These are phyloP conservation scores for Oopsacas minuta DNA, from an alignment of 37 sponge, comb jelly and placozoan species.

Conservation along the genomic window DNA sequence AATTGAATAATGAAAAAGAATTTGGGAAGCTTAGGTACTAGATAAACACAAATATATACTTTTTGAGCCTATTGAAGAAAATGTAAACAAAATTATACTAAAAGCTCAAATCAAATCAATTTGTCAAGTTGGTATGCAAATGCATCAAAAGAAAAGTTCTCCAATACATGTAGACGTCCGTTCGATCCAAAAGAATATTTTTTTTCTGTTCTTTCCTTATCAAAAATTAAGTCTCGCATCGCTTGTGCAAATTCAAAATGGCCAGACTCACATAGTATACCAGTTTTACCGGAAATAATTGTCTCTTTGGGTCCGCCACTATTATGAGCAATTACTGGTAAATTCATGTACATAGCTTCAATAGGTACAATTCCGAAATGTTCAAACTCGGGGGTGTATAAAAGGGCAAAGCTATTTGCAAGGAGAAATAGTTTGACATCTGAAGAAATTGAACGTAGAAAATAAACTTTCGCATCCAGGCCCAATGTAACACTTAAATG, in stretches of 20 bases:
- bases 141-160: conserved; percentile 66
- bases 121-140: conserved; percentile 42
- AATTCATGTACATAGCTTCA: conserved; percentile 87
- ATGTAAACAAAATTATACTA: not conserved
- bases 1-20: too few relatives aligned
- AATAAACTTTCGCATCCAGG: conserved; percentile 50
- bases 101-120: not conserved
- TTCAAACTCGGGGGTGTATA: conserved; percentile 91
- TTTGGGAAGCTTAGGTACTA: too few relatives aligned
- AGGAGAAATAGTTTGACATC: conserved; percentile 56
- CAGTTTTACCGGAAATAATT: conserved; percentile 60
- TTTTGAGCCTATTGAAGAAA: not conserved
- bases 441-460: conserved; percentile 68
- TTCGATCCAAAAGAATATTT: conserved; percentile 38
- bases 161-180: conserved; percentile 40
- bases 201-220: not conserved
- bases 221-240: conserved; percentile 38
- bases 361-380: conserved; percentile 98
- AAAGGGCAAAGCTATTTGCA: conserved; percentile 41
- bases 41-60: not conserved
- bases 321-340: conserved; percentile 87
- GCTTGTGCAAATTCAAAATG: conserved; percentile 50
- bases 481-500: conserved; percentile 27
- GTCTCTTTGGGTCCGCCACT: conserved; percentile 95
- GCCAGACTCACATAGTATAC: conserved; percentile 64